phyloP scores from a whole-genome alignment of 2,797 vertebrate genomes.

The Oreonectes daqikongensis region DNA sequence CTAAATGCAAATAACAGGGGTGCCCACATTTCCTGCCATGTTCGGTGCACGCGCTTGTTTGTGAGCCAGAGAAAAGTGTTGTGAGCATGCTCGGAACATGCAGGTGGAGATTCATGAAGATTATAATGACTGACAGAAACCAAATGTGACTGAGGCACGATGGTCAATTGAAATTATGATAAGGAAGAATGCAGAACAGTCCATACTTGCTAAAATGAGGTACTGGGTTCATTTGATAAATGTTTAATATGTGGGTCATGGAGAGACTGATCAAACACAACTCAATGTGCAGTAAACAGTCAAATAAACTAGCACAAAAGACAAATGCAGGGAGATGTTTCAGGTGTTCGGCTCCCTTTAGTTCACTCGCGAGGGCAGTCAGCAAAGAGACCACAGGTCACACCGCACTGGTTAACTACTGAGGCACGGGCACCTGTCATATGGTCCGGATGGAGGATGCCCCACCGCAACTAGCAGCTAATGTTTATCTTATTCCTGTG shows the following conservation, averaged over 20 bases:
- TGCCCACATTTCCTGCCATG: neutral
- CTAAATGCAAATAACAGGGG: neutral
- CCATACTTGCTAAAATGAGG: conserved; percentile 17
- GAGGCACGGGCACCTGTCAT: conserved; percentile 30
- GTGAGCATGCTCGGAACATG: conserved; percentile 28
- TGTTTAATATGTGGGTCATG: conserved; percentile 14
- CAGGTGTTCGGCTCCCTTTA: conserved; percentile 50
- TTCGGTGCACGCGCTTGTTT: neutral
- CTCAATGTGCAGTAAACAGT: conserved; percentile 23
- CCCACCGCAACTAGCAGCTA: neutral
- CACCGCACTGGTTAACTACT: conserved; percentile 23
- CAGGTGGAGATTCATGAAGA: conserved; percentile 32
- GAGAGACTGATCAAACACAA: neutral
- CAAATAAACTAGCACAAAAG: neutral
- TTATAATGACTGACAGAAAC: conserved; percentile 42
- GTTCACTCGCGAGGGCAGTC: conserved; percentile 26
- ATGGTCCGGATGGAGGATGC: neutral
- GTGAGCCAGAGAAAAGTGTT: conserved; percentile 16
- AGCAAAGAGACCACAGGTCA: conserved; percentile 30
- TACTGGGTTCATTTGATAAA: conserved; percentile 5
- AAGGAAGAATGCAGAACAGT: conserved; percentile 37
- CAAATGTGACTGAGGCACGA: conserved; percentile 18
- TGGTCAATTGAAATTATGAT: neutral
- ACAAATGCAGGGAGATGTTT: conserved; percentile 24
- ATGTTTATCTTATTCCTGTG: conserved; percentile 22